Conservation (phyloP, 2,113 vertebrate genomes). For the Proteles cristata region DNA sequence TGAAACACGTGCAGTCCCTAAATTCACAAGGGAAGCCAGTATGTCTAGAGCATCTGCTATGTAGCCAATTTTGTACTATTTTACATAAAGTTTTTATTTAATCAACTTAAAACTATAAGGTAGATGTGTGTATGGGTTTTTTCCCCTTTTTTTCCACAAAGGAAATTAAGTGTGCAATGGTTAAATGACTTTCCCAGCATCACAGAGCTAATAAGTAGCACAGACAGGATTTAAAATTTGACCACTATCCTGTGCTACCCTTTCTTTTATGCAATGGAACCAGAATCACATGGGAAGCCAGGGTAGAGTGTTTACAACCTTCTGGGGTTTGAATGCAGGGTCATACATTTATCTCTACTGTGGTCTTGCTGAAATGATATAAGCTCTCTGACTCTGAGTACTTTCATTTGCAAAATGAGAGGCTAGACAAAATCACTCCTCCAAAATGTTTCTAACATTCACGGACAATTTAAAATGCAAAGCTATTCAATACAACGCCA, state of each 20-base stretch:
- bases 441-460: not conserved
- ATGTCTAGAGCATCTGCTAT: not conserved
- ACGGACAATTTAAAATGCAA: not conserved
- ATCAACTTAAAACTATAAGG: not conserved
- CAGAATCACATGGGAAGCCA: not conserved
- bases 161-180: not conserved
- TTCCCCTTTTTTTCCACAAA: not conserved
- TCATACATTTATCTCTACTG: not conserved
- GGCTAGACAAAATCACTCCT: not conserved
- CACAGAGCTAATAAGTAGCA: not conserved
- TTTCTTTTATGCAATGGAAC: not conserved
- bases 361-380: not conserved
- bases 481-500: conserved; percentile 39
- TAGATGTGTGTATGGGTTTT: not conserved
- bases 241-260: not conserved
- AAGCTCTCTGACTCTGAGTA: not conserved
- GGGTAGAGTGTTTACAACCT: not conserved
- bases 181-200: not conserved
- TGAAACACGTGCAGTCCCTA: not conserved
- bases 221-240: not conserved
- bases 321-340: not conserved
- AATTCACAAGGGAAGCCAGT: not conserved
- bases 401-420: not conserved
- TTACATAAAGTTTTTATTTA: not conserved
- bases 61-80: not conserved